Conservation (phyloP, 2,113 vertebrate species). For the Bos taurus region DNA sequence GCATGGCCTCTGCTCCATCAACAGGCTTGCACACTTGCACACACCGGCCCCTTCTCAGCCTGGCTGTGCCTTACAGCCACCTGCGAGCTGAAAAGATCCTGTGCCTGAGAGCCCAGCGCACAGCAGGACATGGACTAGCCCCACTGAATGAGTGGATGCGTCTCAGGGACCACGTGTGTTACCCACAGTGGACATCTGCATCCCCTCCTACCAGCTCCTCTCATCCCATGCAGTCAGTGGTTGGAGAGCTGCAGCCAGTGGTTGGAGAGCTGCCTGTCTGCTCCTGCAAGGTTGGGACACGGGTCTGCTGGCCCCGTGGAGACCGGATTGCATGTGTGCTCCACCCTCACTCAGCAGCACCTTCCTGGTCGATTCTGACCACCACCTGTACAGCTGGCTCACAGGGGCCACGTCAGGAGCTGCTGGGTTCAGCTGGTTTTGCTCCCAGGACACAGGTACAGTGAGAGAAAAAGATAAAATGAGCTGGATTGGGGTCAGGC, state of each 20-base stretch:
- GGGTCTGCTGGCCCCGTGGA: neutral
- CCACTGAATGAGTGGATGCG: neutral
- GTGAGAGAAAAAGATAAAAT: neutral
- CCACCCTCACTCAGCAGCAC: neutral
- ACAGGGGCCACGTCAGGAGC: too few relatives aligned
- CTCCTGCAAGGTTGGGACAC: neutral
- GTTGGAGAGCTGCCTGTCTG: neutral
- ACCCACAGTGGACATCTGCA: neutral
- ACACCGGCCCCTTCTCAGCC: neutral
- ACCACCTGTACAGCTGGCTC: too few relatives aligned
- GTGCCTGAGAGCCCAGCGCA: neutral
- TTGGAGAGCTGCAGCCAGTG: neutral
- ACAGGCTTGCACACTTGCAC: neutral
- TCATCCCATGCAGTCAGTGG: accelerated
- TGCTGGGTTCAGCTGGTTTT: too few relatives aligned
- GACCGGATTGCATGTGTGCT: neutral
- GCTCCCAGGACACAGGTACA: too few relatives aligned
- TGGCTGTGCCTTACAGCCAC: neutral
- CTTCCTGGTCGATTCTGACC: neutral
- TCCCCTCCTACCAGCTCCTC: neutral
- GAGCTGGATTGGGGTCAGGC: neutral
- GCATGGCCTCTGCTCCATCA: neutral
- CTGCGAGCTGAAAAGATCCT: neutral
- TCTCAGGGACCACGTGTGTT: accelerated
- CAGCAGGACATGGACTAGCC: neutral